Conservation (phyloP, 2,797 vertebrate species). For the Morus bassanus region DNA sequence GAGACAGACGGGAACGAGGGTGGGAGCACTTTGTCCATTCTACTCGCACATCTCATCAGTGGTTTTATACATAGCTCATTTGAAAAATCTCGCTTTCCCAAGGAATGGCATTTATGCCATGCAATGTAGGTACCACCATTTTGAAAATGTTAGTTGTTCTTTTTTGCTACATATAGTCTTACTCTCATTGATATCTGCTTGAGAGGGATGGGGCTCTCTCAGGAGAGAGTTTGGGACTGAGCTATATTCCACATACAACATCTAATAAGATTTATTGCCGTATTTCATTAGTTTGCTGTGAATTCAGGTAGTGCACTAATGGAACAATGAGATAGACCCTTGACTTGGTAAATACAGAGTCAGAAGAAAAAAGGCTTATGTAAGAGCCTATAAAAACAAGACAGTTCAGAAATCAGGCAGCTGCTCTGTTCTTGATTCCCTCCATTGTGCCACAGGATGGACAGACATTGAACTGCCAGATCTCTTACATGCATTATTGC, state of each 20-base stretch:
- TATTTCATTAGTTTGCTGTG: conserved; percentile 24
- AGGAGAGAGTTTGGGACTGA: neutral
- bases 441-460: neutral
- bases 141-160: neutral
- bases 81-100: neutral
- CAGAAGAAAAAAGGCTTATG: conserved; percentile 9
- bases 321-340: conserved; percentile 41
- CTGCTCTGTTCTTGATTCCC: neutral
- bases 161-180: neutral
- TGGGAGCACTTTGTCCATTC: neutral
- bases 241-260: neutral
- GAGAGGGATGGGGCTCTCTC: neutral
- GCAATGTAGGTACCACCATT: neutral
- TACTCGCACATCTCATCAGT: neutral
- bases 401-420: neutral
- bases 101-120: neutral
- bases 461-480: neutral
- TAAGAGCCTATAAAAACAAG: conserved; percentile 22
- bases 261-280: conserved; percentile 20
- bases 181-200: neutral
- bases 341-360: conserved; percentile 7
- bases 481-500: neutral
- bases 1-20: neutral
- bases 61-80: neutral
- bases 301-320: neutral